Conservation (phyloP, 2,888 invertebrate genomes). For the Hypolimnas misippus region DNA sequence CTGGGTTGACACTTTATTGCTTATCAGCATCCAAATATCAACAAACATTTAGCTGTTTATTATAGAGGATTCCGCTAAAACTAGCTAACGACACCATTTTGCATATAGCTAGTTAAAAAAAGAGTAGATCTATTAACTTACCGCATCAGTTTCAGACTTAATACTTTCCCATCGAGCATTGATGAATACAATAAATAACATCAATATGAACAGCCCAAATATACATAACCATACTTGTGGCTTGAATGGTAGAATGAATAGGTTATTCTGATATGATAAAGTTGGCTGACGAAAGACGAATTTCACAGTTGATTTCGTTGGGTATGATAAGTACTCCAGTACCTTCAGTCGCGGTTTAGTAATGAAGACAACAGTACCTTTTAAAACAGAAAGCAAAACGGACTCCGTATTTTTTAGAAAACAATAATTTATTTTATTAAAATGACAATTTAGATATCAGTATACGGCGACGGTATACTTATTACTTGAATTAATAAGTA, state of each 20-base stretch:
- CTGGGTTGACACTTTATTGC: no score
- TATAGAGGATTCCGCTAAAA: no score
- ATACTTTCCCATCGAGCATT: slow-evolving; percentile 64
- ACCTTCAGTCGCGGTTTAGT: slow-evolving; percentile 51
- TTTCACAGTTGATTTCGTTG: slow-evolving; percentile 62
- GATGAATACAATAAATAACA: slow-evolving; percentile 55
- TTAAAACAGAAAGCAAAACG: neutral
- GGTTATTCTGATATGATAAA: slow-evolving; percentile 86
- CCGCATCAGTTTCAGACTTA: slow-evolving; percentile 37
- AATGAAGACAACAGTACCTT: slow-evolving; percentile 61
- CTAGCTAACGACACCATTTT: no score
- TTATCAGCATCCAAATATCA: no score
- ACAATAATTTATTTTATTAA: no score
- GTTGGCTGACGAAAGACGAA: slow-evolving; percentile 87
- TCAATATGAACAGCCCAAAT: slow-evolving; percentile 65
- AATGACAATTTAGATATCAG: no score
- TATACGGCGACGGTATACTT: no score
- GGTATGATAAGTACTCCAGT: slow-evolving; percentile 74
- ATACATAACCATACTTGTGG: slow-evolving; percentile 84
- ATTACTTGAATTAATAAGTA: no score
- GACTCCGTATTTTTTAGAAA: no score
- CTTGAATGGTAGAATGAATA: slow-evolving; percentile 86
- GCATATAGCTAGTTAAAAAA: no score
- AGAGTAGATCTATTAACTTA: no score
- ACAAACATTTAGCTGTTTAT: no score